phyloP scores from a whole-genome alignment of 2,888 invertebrate species.

The Tiliacea aurago region DNA sequence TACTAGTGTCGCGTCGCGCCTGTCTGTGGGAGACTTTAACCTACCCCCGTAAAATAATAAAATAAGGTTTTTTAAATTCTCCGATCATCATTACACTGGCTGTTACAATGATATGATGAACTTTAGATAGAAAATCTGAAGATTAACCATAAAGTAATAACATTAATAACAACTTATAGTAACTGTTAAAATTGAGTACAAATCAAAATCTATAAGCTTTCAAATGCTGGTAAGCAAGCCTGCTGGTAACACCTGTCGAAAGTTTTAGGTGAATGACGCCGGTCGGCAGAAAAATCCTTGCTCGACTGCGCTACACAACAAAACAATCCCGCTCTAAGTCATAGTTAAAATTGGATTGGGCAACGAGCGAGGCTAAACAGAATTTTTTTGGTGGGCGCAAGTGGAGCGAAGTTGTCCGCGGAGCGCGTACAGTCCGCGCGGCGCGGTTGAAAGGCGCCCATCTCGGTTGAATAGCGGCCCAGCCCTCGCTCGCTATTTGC shows the following conservation, averaged over 20 bases:
- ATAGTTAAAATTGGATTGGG: slow-evolving; percentile 68
- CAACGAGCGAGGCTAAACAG: slow-evolving; percentile 72
- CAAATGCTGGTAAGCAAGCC: not conserved
- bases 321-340: slow-evolving; percentile 48
- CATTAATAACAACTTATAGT: not conserved
- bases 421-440: slow-evolving; percentile 76
- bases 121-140: not conserved
- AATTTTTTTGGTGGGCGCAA: slow-evolving; percentile 65
- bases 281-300: not conserved
- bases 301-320: slow-evolving; percentile 39
- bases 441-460: slow-evolving; percentile 66
- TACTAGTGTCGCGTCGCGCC: too few relatives aligned
- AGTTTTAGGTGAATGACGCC: not conserved
- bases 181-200: not conserved
- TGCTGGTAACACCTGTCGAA: not conserved
- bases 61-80: not conserved
- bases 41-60: not conserved
- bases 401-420: slow-evolving; percentile 72
- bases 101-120: too few relatives aligned
- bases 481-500: slow-evolving; percentile 88
- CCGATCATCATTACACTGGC: not conserved
- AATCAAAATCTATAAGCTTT: not conserved
- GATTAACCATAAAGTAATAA: not conserved
- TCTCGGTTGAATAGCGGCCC: slow-evolving; percentile 82
- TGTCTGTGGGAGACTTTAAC: too few relatives aligned